phyloP scores from a whole-genome alignment of 1,140 invertebrate species.

The Formica selysi region DNA sequence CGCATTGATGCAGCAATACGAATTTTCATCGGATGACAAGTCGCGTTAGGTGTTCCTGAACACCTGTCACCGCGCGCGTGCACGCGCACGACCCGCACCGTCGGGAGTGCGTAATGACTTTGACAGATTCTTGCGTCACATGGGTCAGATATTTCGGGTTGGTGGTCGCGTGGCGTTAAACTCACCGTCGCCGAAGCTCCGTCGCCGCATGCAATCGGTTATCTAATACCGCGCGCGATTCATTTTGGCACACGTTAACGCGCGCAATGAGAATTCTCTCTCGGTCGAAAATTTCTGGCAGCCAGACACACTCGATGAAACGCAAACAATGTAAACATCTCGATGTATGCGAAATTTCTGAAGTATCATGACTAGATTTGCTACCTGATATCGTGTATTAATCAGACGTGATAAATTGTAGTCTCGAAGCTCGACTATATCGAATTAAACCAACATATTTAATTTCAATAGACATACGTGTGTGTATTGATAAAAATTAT shows the following conservation, averaged over 20 bases:
- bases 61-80: constrained; percentile 71
- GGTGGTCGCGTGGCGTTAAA: constrained; percentile 76
- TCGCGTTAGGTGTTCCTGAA: constrained; percentile 64
- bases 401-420: not conserved
- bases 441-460: not conserved
- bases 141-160: constrained; percentile 78
- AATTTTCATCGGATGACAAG: constrained; percentile 47
- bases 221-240: constrained; percentile 72
- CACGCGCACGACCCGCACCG: constrained; percentile 50
- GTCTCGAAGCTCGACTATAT: not conserved
- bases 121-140: constrained; percentile 77
- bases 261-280: constrained; percentile 56
- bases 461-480: not conserved
- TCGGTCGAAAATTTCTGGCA: constrained; percentile 69
- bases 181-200: constrained; percentile 51
- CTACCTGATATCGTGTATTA: not conserved
- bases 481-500: not conserved
- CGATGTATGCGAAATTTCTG: not conserved
- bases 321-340: constrained; percentile 39
- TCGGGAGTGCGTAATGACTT: constrained; percentile 63
- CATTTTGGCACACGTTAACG: constrained; percentile 68
- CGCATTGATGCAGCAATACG: not conserved
- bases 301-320: constrained; percentile 34
- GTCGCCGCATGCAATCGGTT: constrained; percentile 37
- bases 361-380: not conserved